Percentiles rank a stretch among this genome's conserved stretches.
phyloP scores from a whole-genome alignment of 2,797 vertebrate genomes.

The Rhynchonycteris naso region DNA sequence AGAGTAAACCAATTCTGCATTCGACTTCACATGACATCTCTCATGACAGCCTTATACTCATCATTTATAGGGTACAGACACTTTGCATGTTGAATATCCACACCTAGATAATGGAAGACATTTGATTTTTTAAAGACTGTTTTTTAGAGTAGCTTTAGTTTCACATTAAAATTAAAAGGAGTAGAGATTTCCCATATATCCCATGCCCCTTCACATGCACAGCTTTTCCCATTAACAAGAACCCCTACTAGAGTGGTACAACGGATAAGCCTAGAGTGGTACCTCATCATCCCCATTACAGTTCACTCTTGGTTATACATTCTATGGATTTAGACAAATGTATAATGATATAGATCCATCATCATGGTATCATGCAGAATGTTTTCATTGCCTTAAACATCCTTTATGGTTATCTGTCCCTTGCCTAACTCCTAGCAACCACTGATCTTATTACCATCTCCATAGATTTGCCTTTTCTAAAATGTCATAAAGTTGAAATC shows the following conservation, averaged over 20 bases:
- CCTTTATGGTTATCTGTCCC: not conserved
- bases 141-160: not conserved
- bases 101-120: conserved; percentile 56
- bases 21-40: conserved; percentile 64
- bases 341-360: not conserved
- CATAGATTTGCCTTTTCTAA: not conserved
- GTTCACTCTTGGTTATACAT: not conserved
- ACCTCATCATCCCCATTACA: not conserved
- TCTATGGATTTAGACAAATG: not conserved
- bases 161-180: not conserved
- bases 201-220: too few species aligned
- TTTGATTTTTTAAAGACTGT: conserved; percentile 11
- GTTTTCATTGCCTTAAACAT: not conserved
- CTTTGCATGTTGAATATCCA: conserved; percentile 69
- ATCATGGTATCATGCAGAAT: not conserved
- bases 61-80: conserved; percentile 43
- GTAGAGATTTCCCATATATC: not conserved
- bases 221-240: not conserved
- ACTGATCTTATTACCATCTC: not conserved
- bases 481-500: not conserved
- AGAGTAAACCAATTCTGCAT: conserved; percentile 65
- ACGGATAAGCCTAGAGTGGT: not conserved
- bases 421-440: not conserved
- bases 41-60: conserved; percentile 55
- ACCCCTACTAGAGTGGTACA: not conserved